A percentile compares a stretch with the other conserved stretches of the same genome.
phyloP scores from a whole-genome alignment of 64 coral and sea anemone genomes.

The Astreopora myriophthalma region DNA sequence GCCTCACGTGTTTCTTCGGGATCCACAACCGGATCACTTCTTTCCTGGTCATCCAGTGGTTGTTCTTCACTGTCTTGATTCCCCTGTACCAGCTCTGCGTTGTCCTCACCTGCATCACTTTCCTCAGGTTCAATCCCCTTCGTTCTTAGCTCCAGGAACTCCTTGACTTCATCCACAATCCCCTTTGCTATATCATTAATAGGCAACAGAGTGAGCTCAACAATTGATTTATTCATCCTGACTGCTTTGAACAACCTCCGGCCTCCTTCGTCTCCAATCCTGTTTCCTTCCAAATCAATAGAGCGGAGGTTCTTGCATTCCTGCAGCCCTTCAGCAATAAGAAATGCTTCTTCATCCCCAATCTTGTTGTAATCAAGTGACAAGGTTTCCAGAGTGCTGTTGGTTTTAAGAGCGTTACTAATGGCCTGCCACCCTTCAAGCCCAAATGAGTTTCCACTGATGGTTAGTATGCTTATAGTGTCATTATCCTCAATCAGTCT shows the following conservation, averaged over 20 bases:
- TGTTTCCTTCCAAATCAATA: slow-evolving; percentile 92
- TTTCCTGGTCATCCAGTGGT: neutral
- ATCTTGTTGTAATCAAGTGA: slow-evolving; percentile 92
- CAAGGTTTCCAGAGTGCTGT: slow-evolving; percentile 70
- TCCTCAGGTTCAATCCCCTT: neutral
- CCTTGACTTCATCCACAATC: slow-evolving; percentile 80
- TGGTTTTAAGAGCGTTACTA: slow-evolving; percentile 66
- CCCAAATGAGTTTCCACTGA: slow-evolving; percentile 80
- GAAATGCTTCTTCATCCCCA: slow-evolving; percentile 77
- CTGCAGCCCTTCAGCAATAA: slow-evolving; percentile 83
- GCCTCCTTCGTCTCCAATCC: slow-evolving; percentile 89
- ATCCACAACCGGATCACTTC: neutral
- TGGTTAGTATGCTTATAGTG: slow-evolving; percentile 76
- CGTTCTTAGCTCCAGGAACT: slow-evolving; percentile 26
- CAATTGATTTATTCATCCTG: slow-evolving; percentile 72
- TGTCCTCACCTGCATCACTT: neutral
- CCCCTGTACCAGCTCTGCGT: neutral
- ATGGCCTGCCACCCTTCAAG: slow-evolving; percentile 83
- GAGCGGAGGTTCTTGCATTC: slow-evolving; percentile 77
- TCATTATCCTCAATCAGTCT: slow-evolving; percentile 71
- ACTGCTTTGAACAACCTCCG: slow-evolving; percentile 75
- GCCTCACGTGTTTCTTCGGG: neutral
- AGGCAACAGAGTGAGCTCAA: slow-evolving; percentile 81
- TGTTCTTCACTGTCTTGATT: neutral
- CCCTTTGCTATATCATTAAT: slow-evolving; percentile 89